Evolutionary conservation across 2,888 invertebrate genomes (phyloP), one percentile per base, ranked within the genome.

Genomic region (Oxycera nigricornis): DNA sequence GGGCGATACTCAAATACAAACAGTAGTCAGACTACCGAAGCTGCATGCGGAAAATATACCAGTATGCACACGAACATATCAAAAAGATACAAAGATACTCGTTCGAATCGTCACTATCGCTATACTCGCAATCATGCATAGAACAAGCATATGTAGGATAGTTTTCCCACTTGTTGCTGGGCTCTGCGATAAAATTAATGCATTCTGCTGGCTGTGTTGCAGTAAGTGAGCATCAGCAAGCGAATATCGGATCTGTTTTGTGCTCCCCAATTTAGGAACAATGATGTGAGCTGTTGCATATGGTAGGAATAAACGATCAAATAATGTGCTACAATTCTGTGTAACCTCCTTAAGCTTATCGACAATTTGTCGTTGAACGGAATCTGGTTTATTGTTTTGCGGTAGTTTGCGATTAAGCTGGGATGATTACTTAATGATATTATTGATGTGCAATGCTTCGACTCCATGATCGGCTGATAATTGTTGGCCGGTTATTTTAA

Each of bases 151-250:
- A n/a, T n/a, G n/a, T n/a, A 61, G 81, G 81, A 81, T 76, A 76
- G 77, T 76, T 76, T 76, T 75, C 74, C 77, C 77, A 77, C 77
- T 77, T 77, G 77, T 77, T 77, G 77, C 77, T 31, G 17, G 14
- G 31, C 62, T 20, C 46, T 20, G 35, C 59, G 65, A 65, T 73
- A 65, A 73, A 65, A 73, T 73, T 73, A 73, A 73, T 73, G 73
- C 41, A 73, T 62, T 62, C 50, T 65, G 73, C 61, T 39, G 55
- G 35, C 50, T n/a, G n/a, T n/a, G n/a, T n/a, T 28, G 9, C 39
- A 55, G 24, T 52, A 52, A 70, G 31, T 52, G 52, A 31, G 55
- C 70, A 70, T 55, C 70, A 65, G 22, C 65, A 41, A 30, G 65
- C 65, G 39, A 61, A 61, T 31, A 61, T 61, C 31, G 61, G 61